phyloP scores from a whole-genome alignment of 37 sponge, comb jelly and placozoan species.

The Diacarnus erythraeanus region DNA sequence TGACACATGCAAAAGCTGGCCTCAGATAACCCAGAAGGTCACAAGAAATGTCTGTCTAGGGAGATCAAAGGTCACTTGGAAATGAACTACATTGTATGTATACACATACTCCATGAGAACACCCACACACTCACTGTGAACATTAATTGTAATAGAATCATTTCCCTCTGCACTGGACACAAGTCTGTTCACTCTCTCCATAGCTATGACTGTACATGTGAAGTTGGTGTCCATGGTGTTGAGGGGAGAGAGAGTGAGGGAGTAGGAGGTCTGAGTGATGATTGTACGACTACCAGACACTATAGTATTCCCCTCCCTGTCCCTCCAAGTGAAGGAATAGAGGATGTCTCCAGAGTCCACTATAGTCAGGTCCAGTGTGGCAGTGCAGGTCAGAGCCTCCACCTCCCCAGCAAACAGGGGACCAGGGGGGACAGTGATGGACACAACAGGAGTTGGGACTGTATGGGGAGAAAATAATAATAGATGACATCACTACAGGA shows the following conservation, averaged over 20 bases:
- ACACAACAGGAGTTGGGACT: slow-evolving; percentile 15
- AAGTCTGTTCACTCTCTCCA: not conserved
- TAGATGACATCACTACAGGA: too few relatives aligned
- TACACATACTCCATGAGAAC: too few relatives aligned
- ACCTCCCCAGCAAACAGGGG: not conserved
- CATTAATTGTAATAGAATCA: not conserved
- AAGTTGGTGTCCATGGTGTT: slow-evolving; percentile 4
- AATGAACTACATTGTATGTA: too few relatives aligned
- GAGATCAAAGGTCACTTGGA: too few relatives aligned
- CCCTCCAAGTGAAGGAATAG: not conserved
- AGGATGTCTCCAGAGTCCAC: not conserved
- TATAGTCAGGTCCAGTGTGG: not conserved
- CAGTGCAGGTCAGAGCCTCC: slow-evolving; percentile 5
- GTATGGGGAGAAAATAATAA: too few relatives aligned
- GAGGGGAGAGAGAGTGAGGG: slow-evolving; percentile 14
- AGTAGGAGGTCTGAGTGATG: too few relatives aligned
- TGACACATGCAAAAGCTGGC: too few relatives aligned
- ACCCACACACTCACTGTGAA: not conserved
- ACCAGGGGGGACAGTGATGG: not conserved
- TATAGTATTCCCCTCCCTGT: not conserved
- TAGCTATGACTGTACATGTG: not conserved
- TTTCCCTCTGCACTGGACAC: not conserved
- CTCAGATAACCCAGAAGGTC: too few relatives aligned
- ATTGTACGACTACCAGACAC: not conserved
- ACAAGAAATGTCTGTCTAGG: too few relatives aligned